Evolutionary conservation across 2,113 vertebrate species (phyloP).

Genomic region (Actinemys pallida): DNA sequence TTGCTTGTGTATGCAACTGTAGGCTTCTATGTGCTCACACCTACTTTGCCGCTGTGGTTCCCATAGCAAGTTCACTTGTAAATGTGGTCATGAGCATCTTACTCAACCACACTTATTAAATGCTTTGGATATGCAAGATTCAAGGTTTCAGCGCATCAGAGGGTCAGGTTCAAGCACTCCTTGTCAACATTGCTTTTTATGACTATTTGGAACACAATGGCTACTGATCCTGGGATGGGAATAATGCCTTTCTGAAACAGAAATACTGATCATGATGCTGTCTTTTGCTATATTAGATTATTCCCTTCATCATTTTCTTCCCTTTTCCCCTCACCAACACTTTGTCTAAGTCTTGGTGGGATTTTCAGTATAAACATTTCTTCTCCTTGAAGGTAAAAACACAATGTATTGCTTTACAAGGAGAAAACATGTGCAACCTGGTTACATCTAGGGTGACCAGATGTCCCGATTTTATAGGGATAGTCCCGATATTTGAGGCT

Average conservation of each 20-base stretch:
- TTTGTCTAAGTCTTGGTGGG: not conserved
- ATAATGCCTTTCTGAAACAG: not conserved
- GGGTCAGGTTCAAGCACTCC: not conserved
- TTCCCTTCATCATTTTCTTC: not conserved
- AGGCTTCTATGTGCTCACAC: not conserved
- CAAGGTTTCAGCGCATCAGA: not conserved
- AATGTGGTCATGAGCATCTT: not conserved
- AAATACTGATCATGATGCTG: not conserved
- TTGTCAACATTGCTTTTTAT: not conserved
- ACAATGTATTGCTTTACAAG: not conserved
- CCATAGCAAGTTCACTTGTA: not conserved
- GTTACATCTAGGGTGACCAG: not conserved
- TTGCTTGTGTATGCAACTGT: not conserved
- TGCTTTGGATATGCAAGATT: not conserved
- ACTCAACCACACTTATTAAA: not conserved
- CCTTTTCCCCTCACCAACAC: not conserved
- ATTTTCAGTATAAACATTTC: conserved; percentile 31
- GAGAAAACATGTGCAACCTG: not conserved
- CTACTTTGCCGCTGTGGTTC: not conserved
- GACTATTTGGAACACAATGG: not conserved
- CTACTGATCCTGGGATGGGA: not conserved
- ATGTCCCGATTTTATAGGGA: too few species aligned
- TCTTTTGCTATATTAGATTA: not conserved
- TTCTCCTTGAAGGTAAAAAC: not conserved
- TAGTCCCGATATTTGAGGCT: too few species aligned